Percentiles rank a stretch among this genome's conserved stretches.
Evolutionary conservation across 2,888 invertebrate species (phyloP).

Genomic region (Syrphus vitripennis): DNA sequence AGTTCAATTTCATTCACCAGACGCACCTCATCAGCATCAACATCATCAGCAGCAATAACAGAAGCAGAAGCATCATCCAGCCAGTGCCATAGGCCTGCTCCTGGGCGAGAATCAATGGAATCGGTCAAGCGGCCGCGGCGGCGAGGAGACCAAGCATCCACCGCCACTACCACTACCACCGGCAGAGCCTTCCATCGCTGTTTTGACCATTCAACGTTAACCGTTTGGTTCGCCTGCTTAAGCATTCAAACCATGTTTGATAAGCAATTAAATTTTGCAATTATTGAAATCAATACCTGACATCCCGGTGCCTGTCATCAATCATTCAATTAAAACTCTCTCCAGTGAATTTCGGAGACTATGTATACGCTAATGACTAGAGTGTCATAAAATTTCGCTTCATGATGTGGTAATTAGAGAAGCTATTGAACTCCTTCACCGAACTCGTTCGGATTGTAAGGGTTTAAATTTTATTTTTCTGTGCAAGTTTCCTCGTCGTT

Average conservation of each 20-base stretch:
- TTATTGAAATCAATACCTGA: slow-evolving; percentile 78
- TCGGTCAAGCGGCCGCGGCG: neutral
- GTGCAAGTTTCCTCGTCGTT: slow-evolving; percentile 9
- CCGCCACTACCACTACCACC: neutral
- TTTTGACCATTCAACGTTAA: neutral
- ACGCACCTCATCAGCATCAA: slow-evolving; percentile 15
- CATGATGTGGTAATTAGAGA: slow-evolving; percentile 54
- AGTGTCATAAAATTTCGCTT: slow-evolving; percentile 55
- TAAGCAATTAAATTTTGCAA: slow-evolving; percentile 75
- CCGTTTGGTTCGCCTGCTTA: slow-evolving; percentile 59
- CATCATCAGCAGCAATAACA: neutral
- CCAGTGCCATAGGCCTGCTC: neutral
- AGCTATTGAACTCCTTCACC: slow-evolving; percentile 53
- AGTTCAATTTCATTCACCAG: slow-evolving; percentile 49
- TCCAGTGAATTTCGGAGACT: slow-evolving; percentile 33
- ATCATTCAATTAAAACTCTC: slow-evolving; percentile 70
- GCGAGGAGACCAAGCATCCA: neutral
- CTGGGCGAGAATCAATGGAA: neutral
- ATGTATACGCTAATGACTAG: slow-evolving; percentile 59
- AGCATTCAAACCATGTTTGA: slow-evolving; percentile 74
- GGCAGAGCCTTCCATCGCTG: neutral
- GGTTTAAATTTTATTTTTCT: neutral
- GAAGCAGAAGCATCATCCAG: neutral
- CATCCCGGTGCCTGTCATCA: slow-evolving; percentile 70
- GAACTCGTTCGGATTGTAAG: neutral